Percentiles rank a stretch among this genome's conserved stretches.
Evolutionary conservation across 2,888 invertebrate genomes (phyloP).

Genomic region (Colostygia pectinataria): DNA sequence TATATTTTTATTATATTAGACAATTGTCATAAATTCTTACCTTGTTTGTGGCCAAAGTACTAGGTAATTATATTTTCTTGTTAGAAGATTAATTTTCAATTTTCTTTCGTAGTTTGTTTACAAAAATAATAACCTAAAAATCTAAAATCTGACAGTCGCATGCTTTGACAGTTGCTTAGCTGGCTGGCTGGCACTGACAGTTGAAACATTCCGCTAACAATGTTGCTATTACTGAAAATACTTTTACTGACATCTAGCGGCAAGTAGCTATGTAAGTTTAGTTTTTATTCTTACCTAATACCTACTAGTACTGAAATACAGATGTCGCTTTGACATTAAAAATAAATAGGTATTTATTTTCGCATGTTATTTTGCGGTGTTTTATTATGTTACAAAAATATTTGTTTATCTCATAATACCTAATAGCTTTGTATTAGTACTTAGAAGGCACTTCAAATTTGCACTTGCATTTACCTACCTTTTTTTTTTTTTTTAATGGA

Average conservation of each 20-base stretch:
- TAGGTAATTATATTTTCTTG: background rate
- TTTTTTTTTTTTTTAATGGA: too few relatives aligned
- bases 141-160: background rate
- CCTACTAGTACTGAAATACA: background rate
- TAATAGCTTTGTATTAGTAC: too few relatives aligned
- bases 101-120: slow-evolving; percentile 6
- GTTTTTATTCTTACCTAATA: too few relatives aligned
- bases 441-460: too few relatives aligned
- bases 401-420: too few relatives aligned
- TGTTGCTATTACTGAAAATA: slow-evolving; percentile 7
- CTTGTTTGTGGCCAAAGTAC: slow-evolving; percentile 12
- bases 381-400: too few relatives aligned
- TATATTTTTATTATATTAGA: too few relatives aligned
- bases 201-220: background rate
- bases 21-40: background rate
- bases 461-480: too few relatives aligned
- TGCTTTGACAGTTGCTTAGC: slow-evolving; percentile 4
- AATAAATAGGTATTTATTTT: too few relatives aligned
- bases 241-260: slow-evolving; percentile 15
- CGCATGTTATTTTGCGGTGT: too few relatives aligned
- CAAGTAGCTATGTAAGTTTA: slow-evolving; percentile 8
- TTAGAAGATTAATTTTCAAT: background rate
- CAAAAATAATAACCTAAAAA: slow-evolving; percentile 37
- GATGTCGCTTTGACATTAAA: slow-evolving; percentile 10
- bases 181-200: slow-evolving; percentile 3